phyloP scores from a whole-genome alignment of 1,140 invertebrate genomes.

The Zaprionus tsacasi region DNA sequence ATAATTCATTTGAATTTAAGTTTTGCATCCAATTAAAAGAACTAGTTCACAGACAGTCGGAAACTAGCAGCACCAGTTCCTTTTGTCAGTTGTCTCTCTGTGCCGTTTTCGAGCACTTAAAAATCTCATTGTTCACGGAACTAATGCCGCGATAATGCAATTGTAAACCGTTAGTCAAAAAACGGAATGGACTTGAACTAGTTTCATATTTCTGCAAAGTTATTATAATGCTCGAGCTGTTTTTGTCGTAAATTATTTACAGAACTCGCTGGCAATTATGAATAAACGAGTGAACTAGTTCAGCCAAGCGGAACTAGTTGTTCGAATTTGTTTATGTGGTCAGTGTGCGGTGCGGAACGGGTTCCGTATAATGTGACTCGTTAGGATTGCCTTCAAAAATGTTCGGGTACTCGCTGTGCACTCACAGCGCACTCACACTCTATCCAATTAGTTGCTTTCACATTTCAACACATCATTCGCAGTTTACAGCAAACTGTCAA shows the following conservation, averaged over 20 bases:
- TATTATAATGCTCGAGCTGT: background rate
- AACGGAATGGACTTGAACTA: background rate
- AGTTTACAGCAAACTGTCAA: slow-evolving; percentile 62
- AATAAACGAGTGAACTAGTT: slow-evolving; percentile 7
- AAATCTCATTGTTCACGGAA: slow-evolving; percentile 5
- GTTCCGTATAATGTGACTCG: slow-evolving; percentile 5
- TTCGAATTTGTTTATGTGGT: slow-evolving; percentile 13
- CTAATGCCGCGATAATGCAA: background rate
- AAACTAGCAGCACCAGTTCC: no score
- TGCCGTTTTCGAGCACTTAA: background rate
- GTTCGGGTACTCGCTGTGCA: background rate
- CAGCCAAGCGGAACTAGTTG: slow-evolving; percentile 9
- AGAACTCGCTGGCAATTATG: slow-evolving; percentile 9
- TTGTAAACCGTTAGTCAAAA: background rate
- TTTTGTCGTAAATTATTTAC: slow-evolving; percentile 4
- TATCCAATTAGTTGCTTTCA: slow-evolving; percentile 61
- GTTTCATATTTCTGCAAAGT: background rate
- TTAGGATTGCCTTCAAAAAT: slow-evolving; percentile 25
- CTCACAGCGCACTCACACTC: slow-evolving; percentile 2
- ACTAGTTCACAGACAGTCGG: background rate
- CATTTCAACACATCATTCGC: slow-evolving; percentile 48
- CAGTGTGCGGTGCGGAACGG: background rate
- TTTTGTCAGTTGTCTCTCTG: background rate
- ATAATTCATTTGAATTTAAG: no score
- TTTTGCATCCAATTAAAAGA: background rate